Evolutionary conservation across 2,888 invertebrate species (phyloP).

Genomic region (Pyrocoelia pectoralis): DNA sequence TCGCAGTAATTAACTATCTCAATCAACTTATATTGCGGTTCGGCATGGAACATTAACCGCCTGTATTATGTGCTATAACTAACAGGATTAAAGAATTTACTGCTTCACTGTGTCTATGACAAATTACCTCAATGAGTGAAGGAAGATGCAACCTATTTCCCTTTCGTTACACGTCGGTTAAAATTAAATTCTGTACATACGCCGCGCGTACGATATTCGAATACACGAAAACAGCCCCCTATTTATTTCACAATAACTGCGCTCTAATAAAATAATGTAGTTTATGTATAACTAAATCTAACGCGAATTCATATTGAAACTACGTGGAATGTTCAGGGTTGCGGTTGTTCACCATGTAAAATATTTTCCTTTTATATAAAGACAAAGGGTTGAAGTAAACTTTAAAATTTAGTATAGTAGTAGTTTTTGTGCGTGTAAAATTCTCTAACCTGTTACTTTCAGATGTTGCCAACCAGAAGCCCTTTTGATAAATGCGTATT

Average conservation of each 20-base stretch:
- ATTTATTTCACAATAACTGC: not conserved
- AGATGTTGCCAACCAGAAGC: conserved; percentile 37
- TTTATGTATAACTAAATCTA: not conserved
- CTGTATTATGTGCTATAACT: conserved; percentile 38
- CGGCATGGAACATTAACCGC: conserved; percentile 35
- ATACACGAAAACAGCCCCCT: not conserved
- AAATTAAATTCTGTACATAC: not conserved
- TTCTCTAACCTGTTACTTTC: conserved; percentile 37
- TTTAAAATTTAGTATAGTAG: conserved; percentile 24
- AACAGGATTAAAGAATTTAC: conserved; percentile 40
- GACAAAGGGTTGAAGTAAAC: not conserved
- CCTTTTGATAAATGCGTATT: conserved; percentile 41
- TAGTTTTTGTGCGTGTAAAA: conserved; percentile 30
- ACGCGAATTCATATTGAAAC: not conserved
- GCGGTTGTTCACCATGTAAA: not conserved
- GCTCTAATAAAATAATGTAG: not conserved
- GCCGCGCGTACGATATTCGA: too few relatives aligned
- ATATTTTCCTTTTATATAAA: not conserved
- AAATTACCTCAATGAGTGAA: conserved; percentile 33
- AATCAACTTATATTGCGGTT: conserved; percentile 34
- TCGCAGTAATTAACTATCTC: conserved; percentile 29
- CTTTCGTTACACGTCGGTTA: not conserved
- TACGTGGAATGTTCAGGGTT: not conserved
- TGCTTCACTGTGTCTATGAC: conserved; percentile 28
- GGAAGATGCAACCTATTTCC: conserved; percentile 22